phyloP scores from a whole-genome alignment of 1,140 invertebrate genomes.

The Venturia canescens region DNA sequence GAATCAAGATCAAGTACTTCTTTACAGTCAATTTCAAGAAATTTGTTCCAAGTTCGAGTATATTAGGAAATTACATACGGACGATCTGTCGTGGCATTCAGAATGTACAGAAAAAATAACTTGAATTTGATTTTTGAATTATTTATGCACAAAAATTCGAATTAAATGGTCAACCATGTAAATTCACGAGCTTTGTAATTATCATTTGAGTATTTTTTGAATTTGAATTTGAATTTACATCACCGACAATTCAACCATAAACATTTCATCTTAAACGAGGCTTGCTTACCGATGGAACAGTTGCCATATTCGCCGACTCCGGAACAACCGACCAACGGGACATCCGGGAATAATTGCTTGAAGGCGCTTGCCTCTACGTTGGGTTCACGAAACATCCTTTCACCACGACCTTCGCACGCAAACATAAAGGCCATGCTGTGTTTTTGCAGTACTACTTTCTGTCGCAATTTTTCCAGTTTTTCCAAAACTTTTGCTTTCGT shows the following conservation, averaged over 20 bases:
- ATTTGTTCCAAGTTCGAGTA: too few species aligned
- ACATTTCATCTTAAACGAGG: not conserved
- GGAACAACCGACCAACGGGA: slow-evolving; percentile 80
- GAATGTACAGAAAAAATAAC: too few species aligned
- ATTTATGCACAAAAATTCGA: too few species aligned
- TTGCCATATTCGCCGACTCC: slow-evolving; percentile 80
- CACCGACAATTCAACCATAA: not conserved
- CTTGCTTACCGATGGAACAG: slow-evolving; percentile 63
- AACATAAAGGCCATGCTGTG: slow-evolving; percentile 79
- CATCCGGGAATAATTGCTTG: slow-evolving; percentile 78
- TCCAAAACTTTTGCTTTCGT: slow-evolving; percentile 59
- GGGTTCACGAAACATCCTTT: slow-evolving; percentile 64
- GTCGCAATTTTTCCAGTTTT: slow-evolving; percentile 59
- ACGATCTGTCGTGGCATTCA: too few species aligned
- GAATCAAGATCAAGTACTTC: too few species aligned
- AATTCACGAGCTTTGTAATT: too few species aligned
- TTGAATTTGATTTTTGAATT: too few species aligned
- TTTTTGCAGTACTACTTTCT: slow-evolving; percentile 65
- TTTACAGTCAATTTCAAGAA: not conserved
- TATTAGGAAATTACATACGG: too few species aligned
- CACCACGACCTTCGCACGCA: slow-evolving; percentile 78
- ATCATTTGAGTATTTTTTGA: too few species aligned
- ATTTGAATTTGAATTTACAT: not conserved
- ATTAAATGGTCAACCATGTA: too few species aligned
- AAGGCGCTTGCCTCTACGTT: slow-evolving; percentile 80